Base-by-base conservation (phyloP, 2,888 invertebrate genomes). In the Drosophila mettleri region DNA sequence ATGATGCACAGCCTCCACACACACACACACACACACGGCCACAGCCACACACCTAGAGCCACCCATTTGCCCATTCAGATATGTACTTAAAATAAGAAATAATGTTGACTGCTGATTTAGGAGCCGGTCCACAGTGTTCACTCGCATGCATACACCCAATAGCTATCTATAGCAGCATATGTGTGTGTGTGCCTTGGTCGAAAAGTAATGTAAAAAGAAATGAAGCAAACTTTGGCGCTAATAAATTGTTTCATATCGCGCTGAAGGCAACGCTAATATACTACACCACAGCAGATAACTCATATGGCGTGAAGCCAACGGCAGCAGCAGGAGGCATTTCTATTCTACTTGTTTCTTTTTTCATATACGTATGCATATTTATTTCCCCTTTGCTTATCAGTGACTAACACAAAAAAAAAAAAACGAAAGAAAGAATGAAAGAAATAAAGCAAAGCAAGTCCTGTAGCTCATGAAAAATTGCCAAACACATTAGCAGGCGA, bases 321-420 rank as follows among this genome's bases (percentile, higher is more conserved):
- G 65, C 51, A 51, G 31, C 58, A 53, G 49, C 55, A 52, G 49
- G 43, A 60, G 69, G 63, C 18, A 48, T 55, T 52, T 41, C 45
- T 74, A 76, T 27, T 27, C n/a, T 24, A 38, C 18, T 9, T 18
- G 31, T 18, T 5, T 14, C 46, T 31, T 12, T 24, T 4, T 12
- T 74, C 66, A 66, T 78, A 84, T 89, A 84, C 86, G 80, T 89
- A 84, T 86, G 80, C 80, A 85, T 89, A 89, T 90, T 89, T 90
- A 88, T 90, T 86, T 89, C 86, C 84, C 85, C 83, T 78, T 78
- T 77, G 90, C 89, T 90, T 90, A 90, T 90, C 91, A 89, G 86
- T 76, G 67, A 67, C 67, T 86, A 68, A 77, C 76, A 71, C 27
- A 58, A 86, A 84, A 46, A 46, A 27, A 43, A 5, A 24, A 24